A percentile compares a stretch with the other conserved stretches of the same genome.
Evolutionary conservation across 2,888 invertebrate species (phyloP).

Genomic region (Thumatha senex): DNA sequence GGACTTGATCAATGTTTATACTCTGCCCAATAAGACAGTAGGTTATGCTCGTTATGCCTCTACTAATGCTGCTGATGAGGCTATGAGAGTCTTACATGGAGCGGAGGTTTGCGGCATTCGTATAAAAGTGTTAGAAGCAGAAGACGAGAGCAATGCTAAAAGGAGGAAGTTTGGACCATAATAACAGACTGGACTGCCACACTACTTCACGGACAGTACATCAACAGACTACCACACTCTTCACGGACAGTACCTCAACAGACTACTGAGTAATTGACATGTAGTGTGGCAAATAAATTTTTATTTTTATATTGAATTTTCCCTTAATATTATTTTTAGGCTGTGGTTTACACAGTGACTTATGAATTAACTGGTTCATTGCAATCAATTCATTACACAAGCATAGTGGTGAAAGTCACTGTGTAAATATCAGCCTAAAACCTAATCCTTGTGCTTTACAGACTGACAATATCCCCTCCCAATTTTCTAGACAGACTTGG

Average conservation of each 20-base stretch:
- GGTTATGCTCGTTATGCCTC: conserved; percentile 95
- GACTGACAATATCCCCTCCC: conserved; percentile 10
- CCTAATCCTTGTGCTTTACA: background rate
- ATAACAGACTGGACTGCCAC: background rate
- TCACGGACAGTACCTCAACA: conserved; percentile 33
- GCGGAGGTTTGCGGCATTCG: conserved; percentile 94
- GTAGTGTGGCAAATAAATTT: conserved; percentile 45
- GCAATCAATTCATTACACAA: too few relatives aligned
- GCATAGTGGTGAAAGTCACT: conserved; percentile 9
- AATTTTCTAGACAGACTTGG: background rate
- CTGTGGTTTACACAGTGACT: conserved; percentile 22
- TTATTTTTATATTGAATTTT: conserved; percentile 10
- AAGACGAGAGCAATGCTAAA: conserved; percentile 79
- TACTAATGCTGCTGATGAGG: conserved; percentile 88
- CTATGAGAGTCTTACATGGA: conserved; percentile 89
- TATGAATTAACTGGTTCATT: background rate
- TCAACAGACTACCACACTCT: conserved; percentile 21
- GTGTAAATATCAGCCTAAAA: conserved; percentile 10
- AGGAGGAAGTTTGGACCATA: conserved; percentile 43
- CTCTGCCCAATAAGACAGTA: conserved; percentile 94
- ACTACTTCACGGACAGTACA: conserved; percentile 19
- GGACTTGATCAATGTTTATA: conserved; percentile 94
- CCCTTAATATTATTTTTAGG: conserved; percentile 47
- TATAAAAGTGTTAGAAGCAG: conserved; percentile 95
- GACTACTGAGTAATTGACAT: conserved; percentile 27